phyloP scores from a whole-genome alignment of 1,140 invertebrate genomes.

The Tetragnatha versicolor region DNA sequence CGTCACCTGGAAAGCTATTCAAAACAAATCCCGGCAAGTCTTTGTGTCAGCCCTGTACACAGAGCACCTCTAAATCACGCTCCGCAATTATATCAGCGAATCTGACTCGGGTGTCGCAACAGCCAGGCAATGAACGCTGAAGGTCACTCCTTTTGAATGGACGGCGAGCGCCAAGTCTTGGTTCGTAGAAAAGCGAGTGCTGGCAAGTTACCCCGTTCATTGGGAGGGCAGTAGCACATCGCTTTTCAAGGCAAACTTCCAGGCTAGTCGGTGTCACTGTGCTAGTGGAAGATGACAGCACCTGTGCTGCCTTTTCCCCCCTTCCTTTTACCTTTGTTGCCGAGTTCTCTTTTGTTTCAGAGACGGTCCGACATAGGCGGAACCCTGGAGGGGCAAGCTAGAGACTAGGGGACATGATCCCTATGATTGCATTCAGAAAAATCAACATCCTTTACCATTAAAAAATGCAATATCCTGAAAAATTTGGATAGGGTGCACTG shows the following conservation, averaged over 20 bases:
- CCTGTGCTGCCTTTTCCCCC: neutral
- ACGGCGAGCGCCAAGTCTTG: neutral
- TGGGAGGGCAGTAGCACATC: conserved; percentile 35
- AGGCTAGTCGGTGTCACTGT: conserved; percentile 8
- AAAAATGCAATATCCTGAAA: too few species aligned
- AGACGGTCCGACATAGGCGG: too few species aligned
- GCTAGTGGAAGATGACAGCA: neutral
- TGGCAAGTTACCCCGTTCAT: neutral
- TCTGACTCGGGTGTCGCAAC: neutral
- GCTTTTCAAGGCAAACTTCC: conserved; percentile 23
- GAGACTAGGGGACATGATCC: too few species aligned
- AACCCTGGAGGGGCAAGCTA: too few species aligned
- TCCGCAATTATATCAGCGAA: too few species aligned
- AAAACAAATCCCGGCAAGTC: too few species aligned
- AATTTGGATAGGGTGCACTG: too few species aligned
- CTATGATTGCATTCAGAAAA: too few species aligned
- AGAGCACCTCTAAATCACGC: too few species aligned
- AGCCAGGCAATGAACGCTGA: conserved; percentile 15
- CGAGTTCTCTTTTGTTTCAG: neutral
- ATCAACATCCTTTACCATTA: too few species aligned
- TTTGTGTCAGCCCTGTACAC: too few species aligned
- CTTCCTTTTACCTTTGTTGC: neutral
- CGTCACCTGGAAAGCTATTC: too few species aligned
- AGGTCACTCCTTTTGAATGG: neutral
- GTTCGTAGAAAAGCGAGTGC: conserved; percentile 1